Percentiles rank a stretch among this genome's conserved stretches.
These are phyloP conservation scores for Coryphaenoides rupestris DNA, from an alignment of 2,113 vertebrate genomes.

Conservation along the genomic window DNA sequence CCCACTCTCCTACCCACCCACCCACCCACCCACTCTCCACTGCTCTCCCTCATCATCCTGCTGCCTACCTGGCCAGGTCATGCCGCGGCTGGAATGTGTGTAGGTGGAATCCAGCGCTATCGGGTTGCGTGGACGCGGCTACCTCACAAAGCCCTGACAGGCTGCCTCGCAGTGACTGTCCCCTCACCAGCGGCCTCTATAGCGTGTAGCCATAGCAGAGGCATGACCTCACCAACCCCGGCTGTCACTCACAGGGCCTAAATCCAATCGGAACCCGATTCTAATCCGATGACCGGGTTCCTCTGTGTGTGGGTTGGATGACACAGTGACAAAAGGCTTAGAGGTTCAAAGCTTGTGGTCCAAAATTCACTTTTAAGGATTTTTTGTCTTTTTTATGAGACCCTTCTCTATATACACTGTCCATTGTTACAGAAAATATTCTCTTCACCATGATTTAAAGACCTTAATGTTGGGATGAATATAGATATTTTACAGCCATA, in stretches of 20 bases:
- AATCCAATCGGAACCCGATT: slow-evolving; percentile 41
- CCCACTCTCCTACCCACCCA: slow-evolving; percentile 18
- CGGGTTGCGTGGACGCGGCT: slow-evolving; percentile 59
- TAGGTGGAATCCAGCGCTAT: slow-evolving; percentile 65
- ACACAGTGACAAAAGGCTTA: too few species aligned
- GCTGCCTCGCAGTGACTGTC: slow-evolving; percentile 38
- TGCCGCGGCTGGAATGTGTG: slow-evolving; percentile 62
- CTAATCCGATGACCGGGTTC: slow-evolving; percentile 39
- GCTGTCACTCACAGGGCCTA: slow-evolving; percentile 49
- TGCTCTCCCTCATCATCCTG: slow-evolving; percentile 30
- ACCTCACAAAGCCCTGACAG: slow-evolving; percentile 48
- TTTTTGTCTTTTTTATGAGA: too few species aligned
- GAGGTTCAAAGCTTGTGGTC: too few species aligned
- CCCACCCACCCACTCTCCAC: slow-evolving; percentile 20
- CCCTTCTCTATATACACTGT: too few species aligned
- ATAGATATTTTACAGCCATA: too few species aligned
- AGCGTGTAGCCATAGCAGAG: slow-evolving; percentile 23
- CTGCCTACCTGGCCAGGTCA: slow-evolving; percentile 41
- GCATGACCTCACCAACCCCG: slow-evolving; percentile 63
- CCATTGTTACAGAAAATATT: too few species aligned
- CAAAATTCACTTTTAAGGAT: too few species aligned
- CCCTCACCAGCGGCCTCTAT: slow-evolving; percentile 57
- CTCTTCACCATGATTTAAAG: too few species aligned
- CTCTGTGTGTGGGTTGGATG: neutral
- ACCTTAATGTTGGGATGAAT: too few species aligned